Percentiles rank a stretch among this genome's conserved stretches.
Conservation (phyloP, 2,888 invertebrate genomes). For the Ectemnius cavifrons region DNA sequence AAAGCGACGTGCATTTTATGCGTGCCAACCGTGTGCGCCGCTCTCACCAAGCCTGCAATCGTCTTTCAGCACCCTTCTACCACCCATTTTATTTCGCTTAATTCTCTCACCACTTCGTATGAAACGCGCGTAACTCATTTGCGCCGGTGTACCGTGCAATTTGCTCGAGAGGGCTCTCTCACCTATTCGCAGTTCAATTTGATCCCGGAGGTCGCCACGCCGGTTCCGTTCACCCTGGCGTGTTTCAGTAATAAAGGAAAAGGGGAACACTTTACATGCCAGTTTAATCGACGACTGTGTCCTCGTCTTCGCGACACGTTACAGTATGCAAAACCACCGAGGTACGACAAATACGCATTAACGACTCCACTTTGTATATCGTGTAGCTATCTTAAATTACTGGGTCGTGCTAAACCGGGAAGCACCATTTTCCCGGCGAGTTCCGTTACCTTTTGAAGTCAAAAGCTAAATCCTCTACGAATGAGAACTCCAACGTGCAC, state of each 20-base stretch:
- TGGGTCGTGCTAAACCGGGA: background rate
- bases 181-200: too few species aligned
- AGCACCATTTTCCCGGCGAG: background rate
- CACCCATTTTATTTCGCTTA: too few species aligned
- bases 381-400: slow-evolving; percentile 5
- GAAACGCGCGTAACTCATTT: slow-evolving; percentile 20
- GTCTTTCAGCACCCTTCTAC: too few species aligned
- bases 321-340: slow-evolving; percentile 20
- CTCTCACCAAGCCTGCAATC: too few species aligned
- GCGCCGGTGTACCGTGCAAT: background rate
- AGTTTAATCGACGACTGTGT: too few species aligned
- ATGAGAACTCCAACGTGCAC: background rate
- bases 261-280: too few species aligned
- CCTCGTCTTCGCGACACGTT: slow-evolving; percentile 4
- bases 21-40: slow-evolving; percentile 13
- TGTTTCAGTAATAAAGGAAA: too few species aligned
- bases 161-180: too few species aligned
- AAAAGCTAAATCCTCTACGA: background rate
- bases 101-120: too few species aligned
- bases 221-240: too few species aligned
- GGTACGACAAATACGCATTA: slow-evolving; percentile 24
- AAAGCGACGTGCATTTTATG: slow-evolving; percentile 51
- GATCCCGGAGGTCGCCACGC: too few species aligned
- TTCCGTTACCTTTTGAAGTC: background rate
- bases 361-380: slow-evolving; percentile 4